Evolutionary conservation across 2,113 vertebrate genomes (phyloP).

Genomic region (Tichodroma muraria): DNA sequence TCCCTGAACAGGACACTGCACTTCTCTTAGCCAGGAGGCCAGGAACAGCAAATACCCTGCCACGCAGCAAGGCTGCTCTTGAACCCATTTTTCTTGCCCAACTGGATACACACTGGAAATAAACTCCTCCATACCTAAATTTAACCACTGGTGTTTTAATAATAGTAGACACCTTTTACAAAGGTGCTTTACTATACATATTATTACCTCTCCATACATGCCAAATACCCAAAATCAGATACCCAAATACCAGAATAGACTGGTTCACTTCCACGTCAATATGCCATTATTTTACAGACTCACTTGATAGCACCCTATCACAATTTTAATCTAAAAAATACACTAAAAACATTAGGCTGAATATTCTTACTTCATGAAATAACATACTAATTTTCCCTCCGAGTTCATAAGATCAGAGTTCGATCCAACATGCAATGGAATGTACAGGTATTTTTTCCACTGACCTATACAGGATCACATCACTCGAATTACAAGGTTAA

Average conservation of each 20-base stretch:
- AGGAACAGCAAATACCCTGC: neutral
- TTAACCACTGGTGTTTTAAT: neutral
- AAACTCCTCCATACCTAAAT: neutral
- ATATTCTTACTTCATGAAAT: neutral
- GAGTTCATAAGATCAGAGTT: neutral
- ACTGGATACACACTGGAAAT: neutral
- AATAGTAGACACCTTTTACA: neutral
- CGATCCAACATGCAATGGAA: neutral
- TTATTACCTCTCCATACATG: neutral
- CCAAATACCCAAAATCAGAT: neutral
- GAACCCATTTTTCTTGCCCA: neutral
- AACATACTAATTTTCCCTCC: neutral
- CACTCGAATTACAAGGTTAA: neutral
- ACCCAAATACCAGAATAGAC: neutral
- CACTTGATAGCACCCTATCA: neutral
- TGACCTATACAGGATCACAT: neutral
- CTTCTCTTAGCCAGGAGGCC: neutral
- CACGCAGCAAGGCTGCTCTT: neutral
- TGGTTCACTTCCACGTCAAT: neutral
- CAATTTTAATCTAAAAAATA: neutral
- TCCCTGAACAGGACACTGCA: neutral
- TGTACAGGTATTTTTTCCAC: neutral
- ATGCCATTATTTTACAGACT: neutral
- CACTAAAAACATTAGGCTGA: neutral
- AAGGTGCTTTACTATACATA: neutral